Evolutionary conservation across 1,140 invertebrate genomes (phyloP), one percentile per base, ranked within the genome.

Genomic region (Stenopsyche tienmushanensis): DNA sequence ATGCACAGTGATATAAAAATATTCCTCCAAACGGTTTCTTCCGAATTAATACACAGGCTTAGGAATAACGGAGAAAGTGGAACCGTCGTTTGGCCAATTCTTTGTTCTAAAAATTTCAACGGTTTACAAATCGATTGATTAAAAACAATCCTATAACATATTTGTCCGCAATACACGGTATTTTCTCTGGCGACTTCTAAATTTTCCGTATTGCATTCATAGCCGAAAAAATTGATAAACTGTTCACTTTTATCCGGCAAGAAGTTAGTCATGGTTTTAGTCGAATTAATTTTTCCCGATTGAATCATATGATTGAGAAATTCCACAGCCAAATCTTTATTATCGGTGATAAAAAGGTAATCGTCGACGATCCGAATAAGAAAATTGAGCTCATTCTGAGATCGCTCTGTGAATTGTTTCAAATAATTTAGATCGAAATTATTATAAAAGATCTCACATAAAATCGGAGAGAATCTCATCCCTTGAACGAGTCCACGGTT

Each of bases 141-240:
- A 62, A 81, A 81, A 17, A 71, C 66, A 15, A 80, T 80, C 74
- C 80, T 80, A 64, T 78, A 79, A 67, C 79, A 78, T 72, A 81
- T 77, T 62, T 77, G 76, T 18, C 80, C 80, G 21, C 64, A 52
- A 69, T 71, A 80, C 26, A 78, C 72, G 65, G 73, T 76, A 49
- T 66, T 72, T 10, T 78, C 76, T 64, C 77, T 72, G 9, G 74
- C 74, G 0, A 81, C 76, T 73, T 75, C 66, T 58, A 80, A 70
- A 50, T 64, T 76, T 10, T 64, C 13, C 29, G 79, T 80, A 60
- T 78, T 72, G 60, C 80, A 77, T 23, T 62, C 72, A 52, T 78
- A 78, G 21, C 80, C 80, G 18, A 80, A 71, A 69, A 80, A 80
- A 18, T 72, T 72, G 23, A 81, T 77, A 49, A 73, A 66, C 5